A percentile compares a stretch with the other conserved stretches of the same genome.
These are phyloP conservation scores for Schizopygopsis pylzovi DNA, from an alignment of 2,797 vertebrate genomes.

Conservation along the genomic window DNA sequence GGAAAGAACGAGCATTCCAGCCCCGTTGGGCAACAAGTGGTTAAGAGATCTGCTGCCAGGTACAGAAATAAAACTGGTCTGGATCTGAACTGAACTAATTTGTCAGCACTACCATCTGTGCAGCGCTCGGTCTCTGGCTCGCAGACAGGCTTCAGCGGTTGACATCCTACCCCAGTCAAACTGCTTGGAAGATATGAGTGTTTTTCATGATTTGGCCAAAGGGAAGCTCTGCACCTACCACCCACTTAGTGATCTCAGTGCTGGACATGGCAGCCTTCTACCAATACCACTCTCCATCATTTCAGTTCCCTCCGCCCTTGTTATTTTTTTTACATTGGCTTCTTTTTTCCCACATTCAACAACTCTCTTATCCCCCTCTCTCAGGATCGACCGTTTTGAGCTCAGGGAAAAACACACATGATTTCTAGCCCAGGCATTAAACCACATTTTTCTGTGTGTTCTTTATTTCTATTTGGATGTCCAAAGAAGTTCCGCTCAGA, in stretches of 20 bases:
- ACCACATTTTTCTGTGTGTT: conserved; percentile 68
- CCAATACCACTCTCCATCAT: conserved; percentile 51
- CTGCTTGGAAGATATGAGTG: conserved; percentile 59
- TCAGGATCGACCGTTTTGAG: conserved; percentile 48
- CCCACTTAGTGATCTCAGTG: conserved; percentile 64
- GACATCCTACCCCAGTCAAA: conserved; percentile 69
- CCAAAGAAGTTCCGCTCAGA: conserved; percentile 68
- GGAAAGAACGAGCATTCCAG: conserved; percentile 50
- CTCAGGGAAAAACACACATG: conserved; percentile 70
- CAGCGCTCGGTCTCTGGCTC: conserved; percentile 68
- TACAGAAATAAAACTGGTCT: conserved; percentile 65
- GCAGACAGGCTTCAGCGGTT: conserved; percentile 67
- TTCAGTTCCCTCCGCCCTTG: background rate
- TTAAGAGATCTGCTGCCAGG: conserved; percentile 60
- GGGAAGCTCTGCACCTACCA: conserved; percentile 55
- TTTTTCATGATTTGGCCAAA: conserved; percentile 58
- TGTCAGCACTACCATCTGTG: conserved; percentile 74
- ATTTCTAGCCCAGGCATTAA: conserved; percentile 74
- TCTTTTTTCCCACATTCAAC: background rate
- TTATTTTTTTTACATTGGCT: conserved; percentile 34
- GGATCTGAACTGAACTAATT: conserved; percentile 72
- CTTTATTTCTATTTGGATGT: conserved; percentile 69
- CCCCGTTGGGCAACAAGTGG: conserved; percentile 62
- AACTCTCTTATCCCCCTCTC: conserved; percentile 14
- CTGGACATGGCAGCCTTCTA: conserved; percentile 60